These are phyloP conservation scores for Reticulitermes speratus DNA, from an alignment of 1,140 invertebrate genomes.

Conservation along the genomic window DNA sequence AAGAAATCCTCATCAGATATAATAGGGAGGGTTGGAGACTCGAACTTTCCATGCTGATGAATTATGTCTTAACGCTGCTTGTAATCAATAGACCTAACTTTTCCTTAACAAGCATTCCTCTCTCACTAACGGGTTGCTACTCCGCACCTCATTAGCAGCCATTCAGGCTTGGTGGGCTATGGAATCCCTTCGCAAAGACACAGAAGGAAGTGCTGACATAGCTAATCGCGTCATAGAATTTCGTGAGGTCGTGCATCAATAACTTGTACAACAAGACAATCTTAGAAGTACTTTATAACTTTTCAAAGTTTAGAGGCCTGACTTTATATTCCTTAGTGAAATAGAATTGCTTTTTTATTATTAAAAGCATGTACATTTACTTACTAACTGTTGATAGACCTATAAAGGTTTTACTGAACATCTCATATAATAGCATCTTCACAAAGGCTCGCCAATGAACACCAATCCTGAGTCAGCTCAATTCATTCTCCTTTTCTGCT, in stretches of 20 bases:
- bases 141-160: neutral
- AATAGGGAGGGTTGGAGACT: neutral
- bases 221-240: neutral
- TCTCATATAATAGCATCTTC: no score
- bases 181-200: neutral
- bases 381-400: no score
- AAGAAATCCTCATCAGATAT: neutral
- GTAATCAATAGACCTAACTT: neutral
- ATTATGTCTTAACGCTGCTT: neutral
- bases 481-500: no score
- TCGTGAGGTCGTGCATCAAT: neutral
- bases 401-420: no score
- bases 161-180: neutral
- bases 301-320: no score
- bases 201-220: neutral
- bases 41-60: neutral
- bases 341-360: no score
- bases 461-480: no score
- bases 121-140: neutral
- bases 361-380: no score
- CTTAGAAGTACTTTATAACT: no score
- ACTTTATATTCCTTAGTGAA: no score
- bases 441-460: no score
- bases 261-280: no score
- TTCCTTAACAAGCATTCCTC: conserved; percentile 1